phyloP scores from a whole-genome alignment of 1,140 invertebrate species.

The Trissolcus basalis region DNA sequence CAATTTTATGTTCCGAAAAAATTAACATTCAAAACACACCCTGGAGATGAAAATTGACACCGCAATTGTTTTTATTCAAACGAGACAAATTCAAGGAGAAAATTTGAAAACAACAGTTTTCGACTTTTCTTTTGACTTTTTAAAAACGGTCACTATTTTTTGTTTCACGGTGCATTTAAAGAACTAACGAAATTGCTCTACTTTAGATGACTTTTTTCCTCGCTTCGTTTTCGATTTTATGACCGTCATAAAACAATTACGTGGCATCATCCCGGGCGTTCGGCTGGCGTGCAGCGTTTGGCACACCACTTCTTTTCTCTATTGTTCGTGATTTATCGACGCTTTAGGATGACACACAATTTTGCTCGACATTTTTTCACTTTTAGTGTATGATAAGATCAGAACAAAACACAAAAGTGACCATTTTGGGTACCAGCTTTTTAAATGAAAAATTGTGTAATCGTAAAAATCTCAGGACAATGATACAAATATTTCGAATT shows the following conservation, averaged over 20 bases:
- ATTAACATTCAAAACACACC: not conserved
- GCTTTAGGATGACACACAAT: slow-evolving; percentile 13
- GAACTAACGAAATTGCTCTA: slow-evolving; percentile 18
- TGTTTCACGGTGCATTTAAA: not conserved
- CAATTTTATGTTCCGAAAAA: no score
- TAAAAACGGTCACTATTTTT: slow-evolving; percentile 3
- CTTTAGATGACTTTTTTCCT: slow-evolving; percentile 20
- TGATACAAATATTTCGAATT: slow-evolving; percentile 2
- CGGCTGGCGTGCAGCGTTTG: slow-evolving; percentile 35
- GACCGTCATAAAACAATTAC: slow-evolving; percentile 62
- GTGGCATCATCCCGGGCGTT: slow-evolving; percentile 40
- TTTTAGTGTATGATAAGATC: slow-evolving; percentile 14
- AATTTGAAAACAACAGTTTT: not conserved
- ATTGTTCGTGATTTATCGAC: slow-evolving; percentile 55
- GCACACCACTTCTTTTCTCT: slow-evolving; percentile 36
- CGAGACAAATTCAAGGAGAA: not conserved
- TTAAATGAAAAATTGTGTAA: not conserved
- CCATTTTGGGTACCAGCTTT: slow-evolving; percentile 9
- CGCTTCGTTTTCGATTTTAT: slow-evolving; percentile 43
- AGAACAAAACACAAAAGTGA: slow-evolving; percentile 1
- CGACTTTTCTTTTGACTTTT: slow-evolving; percentile 2
- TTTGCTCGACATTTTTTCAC: slow-evolving; percentile 24
- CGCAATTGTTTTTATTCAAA: not conserved
- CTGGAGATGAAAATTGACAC: not conserved
- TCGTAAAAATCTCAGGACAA: slow-evolving; percentile 8